These are phyloP conservation scores for Sphecodes monilicornis DNA, from an alignment of 2,888 invertebrate species.

Conservation along the genomic window DNA sequence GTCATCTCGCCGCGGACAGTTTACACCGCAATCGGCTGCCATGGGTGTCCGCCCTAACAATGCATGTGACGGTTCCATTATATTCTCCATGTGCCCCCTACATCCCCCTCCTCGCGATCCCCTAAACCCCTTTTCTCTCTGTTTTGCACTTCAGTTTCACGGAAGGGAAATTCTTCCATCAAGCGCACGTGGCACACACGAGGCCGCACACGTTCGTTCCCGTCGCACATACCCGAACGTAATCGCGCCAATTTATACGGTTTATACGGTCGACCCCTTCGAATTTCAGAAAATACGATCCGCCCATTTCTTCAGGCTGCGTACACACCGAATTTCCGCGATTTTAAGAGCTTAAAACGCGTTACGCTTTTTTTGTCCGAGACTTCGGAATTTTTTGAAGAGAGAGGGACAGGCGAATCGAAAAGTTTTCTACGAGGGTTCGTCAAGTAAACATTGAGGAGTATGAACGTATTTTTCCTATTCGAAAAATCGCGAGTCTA, in stretches of 20 bases:
- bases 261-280: neutral
- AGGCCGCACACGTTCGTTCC: neutral
- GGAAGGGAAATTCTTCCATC: slow-evolving; percentile 1
- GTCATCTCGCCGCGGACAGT: slow-evolving; percentile 44
- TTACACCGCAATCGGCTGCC: slow-evolving; percentile 48
- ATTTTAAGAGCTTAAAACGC: neutral
- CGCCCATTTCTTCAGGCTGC: neutral
- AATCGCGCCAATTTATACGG: slow-evolving; percentile 13
- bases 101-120: neutral
- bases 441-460: neutral
- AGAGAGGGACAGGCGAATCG: neutral
- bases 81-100: slow-evolving; percentile 23
- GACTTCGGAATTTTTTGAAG: neutral
- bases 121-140: slow-evolving; percentile 1
- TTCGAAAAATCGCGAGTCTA: neutral
- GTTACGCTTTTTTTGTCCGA: neutral
- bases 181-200: neutral
- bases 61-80: slow-evolving; percentile 41
- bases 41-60: slow-evolving; percentile 40
- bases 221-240: neutral
- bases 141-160: slow-evolving; percentile 25
- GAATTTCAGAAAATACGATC: neutral
- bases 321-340: neutral
- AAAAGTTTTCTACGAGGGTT: neutral
- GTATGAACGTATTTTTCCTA: neutral